Base-by-base conservation (phyloP, 2,888 invertebrate species). In the Leucophenga montana region DNA sequence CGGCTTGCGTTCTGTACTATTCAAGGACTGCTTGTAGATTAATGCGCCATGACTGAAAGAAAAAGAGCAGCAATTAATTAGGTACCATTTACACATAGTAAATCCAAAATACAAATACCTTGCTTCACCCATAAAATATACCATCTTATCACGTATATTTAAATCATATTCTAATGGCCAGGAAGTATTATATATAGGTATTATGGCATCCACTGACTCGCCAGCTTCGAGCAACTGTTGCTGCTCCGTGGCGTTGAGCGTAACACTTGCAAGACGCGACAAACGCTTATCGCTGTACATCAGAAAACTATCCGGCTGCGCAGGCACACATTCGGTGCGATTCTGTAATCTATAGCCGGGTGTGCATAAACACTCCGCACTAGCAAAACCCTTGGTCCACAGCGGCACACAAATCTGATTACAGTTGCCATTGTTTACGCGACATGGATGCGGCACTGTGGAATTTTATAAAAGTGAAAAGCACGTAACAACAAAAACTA, bases 371-470 rank as follows among this genome's bases (percentile, higher is more conserved):
- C 95, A 96, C 79, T 91, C 91, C 74, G 92, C 92, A 75, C 90
- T 85, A 0, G 92, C 90, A 71, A 90, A 89, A 75, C 86, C 86
- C 46, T 87, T 87, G 70, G 90, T 90, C 91, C 92, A 93, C 70
- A 90, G 87, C 57, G 94, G 91, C 72, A 95, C 90, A 89, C 95
- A 95, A 74, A 95, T 90, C 88, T 95, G 95, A 78, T 92, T 91
- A 90, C 95, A 95, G 74, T 92, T 92, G 75, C 93, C 94, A 84
- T 92, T 92, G 81, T 90, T 88, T 53, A 88, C 89, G 74, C 91
- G 91, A 88, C 95, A 95, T 44, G 94, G 93, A 89, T 94, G 94
- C 11, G 90, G 88, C 80, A 91, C 92, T 91, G 79, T 66, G 89
- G 88, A 56, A 27, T 33, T 68, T 62, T 65, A 73, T 44, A 46